Conservation (phyloP, 2,888 invertebrate species). For the Agrypnus murinus region DNA sequence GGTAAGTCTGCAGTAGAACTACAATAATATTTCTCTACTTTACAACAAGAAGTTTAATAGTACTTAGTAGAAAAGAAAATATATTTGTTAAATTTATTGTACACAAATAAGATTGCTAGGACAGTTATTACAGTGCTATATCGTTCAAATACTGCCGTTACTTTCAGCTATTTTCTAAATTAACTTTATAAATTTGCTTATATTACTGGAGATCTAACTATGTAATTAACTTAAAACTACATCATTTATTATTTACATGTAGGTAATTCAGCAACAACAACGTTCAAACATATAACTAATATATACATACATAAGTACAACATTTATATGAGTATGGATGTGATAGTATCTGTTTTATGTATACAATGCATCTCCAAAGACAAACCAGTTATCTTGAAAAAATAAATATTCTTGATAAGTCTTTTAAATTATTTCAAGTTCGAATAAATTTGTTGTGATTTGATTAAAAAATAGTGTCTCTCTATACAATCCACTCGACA, state of each 20-base stretch:
- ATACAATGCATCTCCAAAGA: too few species aligned
- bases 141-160: slow-evolving; percentile 44
- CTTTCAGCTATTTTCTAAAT: slow-evolving; percentile 25
- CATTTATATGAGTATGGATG: slow-evolving; percentile 41
- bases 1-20: too few species aligned
- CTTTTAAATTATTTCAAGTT: too few species aligned
- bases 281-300: slow-evolving; percentile 47
- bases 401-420: too few species aligned
- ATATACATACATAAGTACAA: slow-evolving; percentile 49
- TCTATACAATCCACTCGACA: too few species aligned
- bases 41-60: too few species aligned
- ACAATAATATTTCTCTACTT: too few species aligned
- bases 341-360: neutral
- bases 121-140: slow-evolving; percentile 50
- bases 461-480: too few species aligned
- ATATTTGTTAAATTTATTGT: slow-evolving; percentile 38
- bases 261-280: slow-evolving; percentile 45
- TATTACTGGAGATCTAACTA: slow-evolving; percentile 30
- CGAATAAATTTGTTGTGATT: too few species aligned
- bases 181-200: slow-evolving; percentile 13
- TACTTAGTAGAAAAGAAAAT: slow-evolving; percentile 26
- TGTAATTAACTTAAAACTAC: slow-evolving; percentile 30
- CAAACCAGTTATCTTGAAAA: too few species aligned
- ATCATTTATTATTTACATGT: slow-evolving; percentile 41
- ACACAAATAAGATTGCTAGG: slow-evolving; percentile 56